A percentile compares a stretch with the other conserved stretches of the same genome.
Evolutionary conservation across 1,140 invertebrate genomes (phyloP).

Genomic region (Argopecten irradians): DNA sequence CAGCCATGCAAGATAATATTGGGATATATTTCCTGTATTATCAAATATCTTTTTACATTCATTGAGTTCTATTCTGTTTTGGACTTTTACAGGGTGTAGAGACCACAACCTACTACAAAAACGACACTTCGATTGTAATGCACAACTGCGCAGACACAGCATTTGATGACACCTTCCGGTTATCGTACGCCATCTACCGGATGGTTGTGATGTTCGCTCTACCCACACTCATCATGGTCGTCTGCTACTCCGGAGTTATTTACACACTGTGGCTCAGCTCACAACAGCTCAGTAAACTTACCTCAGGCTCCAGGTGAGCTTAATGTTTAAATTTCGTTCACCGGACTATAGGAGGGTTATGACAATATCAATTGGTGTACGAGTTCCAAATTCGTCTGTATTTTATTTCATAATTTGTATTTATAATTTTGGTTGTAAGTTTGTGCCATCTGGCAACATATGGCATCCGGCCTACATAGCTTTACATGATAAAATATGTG

Average conservation of each 20-base stretch:
- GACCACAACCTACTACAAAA: conserved; percentile 73
- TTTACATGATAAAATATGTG: no score
- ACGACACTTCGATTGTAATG: conserved; percentile 71
- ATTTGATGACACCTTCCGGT: conserved; percentile 53
- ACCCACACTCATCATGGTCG: conserved; percentile 78
- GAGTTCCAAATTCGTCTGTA: no score
- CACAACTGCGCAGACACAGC: conserved; percentile 76
- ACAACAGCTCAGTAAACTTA: conserved; percentile 69
- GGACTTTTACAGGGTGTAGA: conserved; percentile 74
- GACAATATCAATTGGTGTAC: no score
- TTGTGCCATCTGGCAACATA: no score
- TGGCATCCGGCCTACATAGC: no score
- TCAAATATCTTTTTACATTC: not conserved
- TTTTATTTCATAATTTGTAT: no score
- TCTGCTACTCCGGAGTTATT: conserved; percentile 80
- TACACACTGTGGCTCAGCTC: conserved; percentile 80
- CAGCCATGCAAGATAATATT: no score
- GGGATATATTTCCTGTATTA: no score
- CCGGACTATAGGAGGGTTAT: no score
- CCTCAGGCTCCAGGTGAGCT: conserved; percentile 57
- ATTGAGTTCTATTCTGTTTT: not conserved
- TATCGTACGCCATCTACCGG: conserved; percentile 78
- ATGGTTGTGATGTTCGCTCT: conserved; percentile 78
- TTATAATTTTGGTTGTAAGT: no score
- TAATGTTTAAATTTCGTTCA: no score